These are phyloP conservation scores for Tringa solitaria DNA, from an alignment of 2,113 vertebrate species.

Conservation along the genomic window DNA sequence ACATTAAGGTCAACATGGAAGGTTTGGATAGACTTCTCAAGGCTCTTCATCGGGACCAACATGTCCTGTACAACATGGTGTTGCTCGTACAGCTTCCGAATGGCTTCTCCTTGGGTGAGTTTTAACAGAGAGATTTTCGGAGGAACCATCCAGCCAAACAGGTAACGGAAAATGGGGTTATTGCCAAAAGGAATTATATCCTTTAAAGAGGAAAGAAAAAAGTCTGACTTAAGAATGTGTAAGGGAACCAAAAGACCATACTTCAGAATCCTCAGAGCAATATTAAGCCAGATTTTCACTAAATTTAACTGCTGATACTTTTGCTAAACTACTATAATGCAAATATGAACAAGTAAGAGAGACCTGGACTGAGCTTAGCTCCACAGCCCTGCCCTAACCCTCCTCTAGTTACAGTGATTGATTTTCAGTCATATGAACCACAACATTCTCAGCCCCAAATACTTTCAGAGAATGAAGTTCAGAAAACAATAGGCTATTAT, in stretches of 20 bases:
- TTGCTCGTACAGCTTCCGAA: conserved; percentile 91
- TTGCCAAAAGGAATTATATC: conserved; percentile 99
- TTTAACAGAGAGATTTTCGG: conserved; percentile 97
- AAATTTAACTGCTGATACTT: background rate
- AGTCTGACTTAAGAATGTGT: background rate
- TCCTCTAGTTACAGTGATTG: background rate
- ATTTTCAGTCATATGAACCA: background rate
- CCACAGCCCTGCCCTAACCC: background rate
- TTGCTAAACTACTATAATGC: background rate
- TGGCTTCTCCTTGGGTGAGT: conserved; percentile 95
- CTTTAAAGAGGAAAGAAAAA: conserved; percentile 68
- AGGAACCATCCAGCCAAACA: conserved; percentile 98
- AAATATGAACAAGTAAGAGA: background rate
- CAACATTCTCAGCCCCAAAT: background rate
- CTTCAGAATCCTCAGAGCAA: background rate
- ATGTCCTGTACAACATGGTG: conserved; percentile 98
- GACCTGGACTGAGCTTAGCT: background rate
- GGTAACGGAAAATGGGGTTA: conserved; percentile 88
- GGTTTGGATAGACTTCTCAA: conserved; percentile 81
- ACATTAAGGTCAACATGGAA: conserved; percentile 90
- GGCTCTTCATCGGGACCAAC: conserved; percentile 91
- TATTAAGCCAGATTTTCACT: background rate
- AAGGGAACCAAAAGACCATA: background rate
- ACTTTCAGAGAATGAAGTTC: background rate
- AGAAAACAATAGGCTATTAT: background rate